Conservation (phyloP, 2,113 vertebrate genomes). For the Syrmaticus mikado region DNA sequence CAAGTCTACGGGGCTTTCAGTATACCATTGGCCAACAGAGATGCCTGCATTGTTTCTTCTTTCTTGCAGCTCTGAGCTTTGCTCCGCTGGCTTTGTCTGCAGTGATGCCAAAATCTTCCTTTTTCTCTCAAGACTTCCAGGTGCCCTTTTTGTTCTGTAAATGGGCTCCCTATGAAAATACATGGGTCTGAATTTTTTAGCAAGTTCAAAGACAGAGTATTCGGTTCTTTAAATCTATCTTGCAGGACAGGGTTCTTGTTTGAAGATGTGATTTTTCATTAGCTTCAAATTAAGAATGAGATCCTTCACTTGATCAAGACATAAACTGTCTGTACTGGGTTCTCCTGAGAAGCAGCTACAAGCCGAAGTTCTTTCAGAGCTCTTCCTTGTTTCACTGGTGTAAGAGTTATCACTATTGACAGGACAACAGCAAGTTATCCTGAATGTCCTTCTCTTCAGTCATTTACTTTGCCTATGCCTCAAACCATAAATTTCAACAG, state of each 20-base stretch:
- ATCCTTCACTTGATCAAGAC: not conserved
- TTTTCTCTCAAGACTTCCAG: not conserved
- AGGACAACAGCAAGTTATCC: not conserved
- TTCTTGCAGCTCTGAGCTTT: not conserved
- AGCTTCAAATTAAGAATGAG: not conserved
- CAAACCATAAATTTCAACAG: not conserved
- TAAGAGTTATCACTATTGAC: not conserved
- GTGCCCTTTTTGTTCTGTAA: not conserved
- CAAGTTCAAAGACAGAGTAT: not conserved
- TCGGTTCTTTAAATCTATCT: not conserved
- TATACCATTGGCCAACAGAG: rapidly evolving
- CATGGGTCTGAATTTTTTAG: not conserved
- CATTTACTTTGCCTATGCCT: not conserved
- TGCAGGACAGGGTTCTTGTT: not conserved
- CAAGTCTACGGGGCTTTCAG: not conserved
- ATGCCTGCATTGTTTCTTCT: not conserved
- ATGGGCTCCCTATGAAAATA: not conserved
- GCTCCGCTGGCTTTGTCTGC: not conserved
- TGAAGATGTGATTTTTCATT: not conserved
- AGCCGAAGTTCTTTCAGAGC: not conserved
- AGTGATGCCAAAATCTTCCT: not conserved
- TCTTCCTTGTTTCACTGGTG: not conserved
- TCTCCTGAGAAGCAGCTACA: not conserved
- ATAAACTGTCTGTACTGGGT: not conserved
- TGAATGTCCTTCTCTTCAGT: not conserved